Percentiles rank a stretch among this genome's conserved stretches.
Conservation (phyloP, 2,888 invertebrate species). For the Lobophora halterata region DNA sequence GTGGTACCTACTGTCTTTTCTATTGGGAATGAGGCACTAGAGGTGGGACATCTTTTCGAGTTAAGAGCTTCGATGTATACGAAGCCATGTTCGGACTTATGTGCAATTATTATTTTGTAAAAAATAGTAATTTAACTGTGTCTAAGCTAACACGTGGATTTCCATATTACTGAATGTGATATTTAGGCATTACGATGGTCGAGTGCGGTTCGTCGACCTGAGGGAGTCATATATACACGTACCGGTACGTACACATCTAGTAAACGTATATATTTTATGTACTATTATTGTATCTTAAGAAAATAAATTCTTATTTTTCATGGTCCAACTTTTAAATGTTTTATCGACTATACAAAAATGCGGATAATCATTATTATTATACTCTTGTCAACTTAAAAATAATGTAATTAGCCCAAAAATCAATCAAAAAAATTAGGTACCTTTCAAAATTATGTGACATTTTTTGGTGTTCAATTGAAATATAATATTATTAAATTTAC, state of each 20-base stretch:
- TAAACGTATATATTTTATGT: conserved; percentile 81
- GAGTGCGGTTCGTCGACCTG: conserved; percentile 67
- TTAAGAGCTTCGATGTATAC: conserved; percentile 50
- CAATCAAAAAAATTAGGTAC: conserved; percentile 72
- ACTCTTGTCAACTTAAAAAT: conserved; percentile 79
- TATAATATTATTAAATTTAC: conserved; percentile 71
- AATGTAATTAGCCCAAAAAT: conserved; percentile 70
- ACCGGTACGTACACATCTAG: conserved; percentile 75
- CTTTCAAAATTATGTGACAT: conserved; percentile 76
- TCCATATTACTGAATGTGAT: conserved; percentile 82
- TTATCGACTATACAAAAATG: conserved; percentile 81
- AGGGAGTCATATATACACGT: conserved; percentile 63
- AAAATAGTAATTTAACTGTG: conserved; percentile 78
- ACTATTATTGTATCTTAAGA: conserved; percentile 80
- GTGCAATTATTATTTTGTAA: conserved; percentile 82
- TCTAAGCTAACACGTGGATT: conserved; percentile 80
- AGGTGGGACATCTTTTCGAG: conserved; percentile 35
- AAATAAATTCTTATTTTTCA: conserved; percentile 81
- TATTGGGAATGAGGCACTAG: conserved; percentile 44
- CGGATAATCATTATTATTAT: conserved; percentile 76
- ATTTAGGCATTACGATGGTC: conserved; percentile 81
- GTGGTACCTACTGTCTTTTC: conserved; percentile 54
- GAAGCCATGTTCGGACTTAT: conserved; percentile 66
- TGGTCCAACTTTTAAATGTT: conserved; percentile 82
- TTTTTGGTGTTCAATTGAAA: conserved; percentile 79